Evolutionary conservation across 1,140 invertebrate species (phyloP).

Genomic region (Pinna nobilis): DNA sequence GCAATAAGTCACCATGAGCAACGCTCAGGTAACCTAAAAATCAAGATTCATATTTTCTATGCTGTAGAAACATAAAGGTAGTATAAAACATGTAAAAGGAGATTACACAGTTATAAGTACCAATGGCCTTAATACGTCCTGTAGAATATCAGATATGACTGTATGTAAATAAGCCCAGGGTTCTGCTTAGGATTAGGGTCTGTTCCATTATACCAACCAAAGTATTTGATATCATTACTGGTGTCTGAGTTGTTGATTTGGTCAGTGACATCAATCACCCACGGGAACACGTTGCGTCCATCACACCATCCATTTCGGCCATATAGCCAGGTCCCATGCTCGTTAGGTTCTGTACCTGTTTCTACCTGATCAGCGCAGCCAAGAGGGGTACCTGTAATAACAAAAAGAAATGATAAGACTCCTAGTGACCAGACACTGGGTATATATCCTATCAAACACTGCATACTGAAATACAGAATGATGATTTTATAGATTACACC

Average conservation of each 20-base stretch:
- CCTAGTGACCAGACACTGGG: too few species aligned
- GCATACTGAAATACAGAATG: too few species aligned
- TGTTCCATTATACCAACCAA: slow-evolving; percentile 49
- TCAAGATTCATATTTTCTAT: too few species aligned
- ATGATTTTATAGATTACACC: too few species aligned
- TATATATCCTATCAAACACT: too few species aligned
- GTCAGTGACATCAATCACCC: slow-evolving; percentile 50
- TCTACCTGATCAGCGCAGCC: slow-evolving; percentile 57
- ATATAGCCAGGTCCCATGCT: slow-evolving; percentile 66
- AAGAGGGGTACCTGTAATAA: slow-evolving; percentile 52
- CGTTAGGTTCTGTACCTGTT: slow-evolving; percentile 56
- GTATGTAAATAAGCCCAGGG: slow-evolving; percentile 51
- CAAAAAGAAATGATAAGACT: slow-evolving; percentile 11
- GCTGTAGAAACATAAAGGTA: too few species aligned
- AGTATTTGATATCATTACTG: slow-evolving; percentile 44
- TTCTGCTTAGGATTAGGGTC: slow-evolving; percentile 53
- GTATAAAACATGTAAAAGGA: not conserved
- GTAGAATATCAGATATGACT: slow-evolving; percentile 55
- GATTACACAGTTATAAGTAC: not conserved
- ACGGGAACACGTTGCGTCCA: slow-evolving; percentile 53
- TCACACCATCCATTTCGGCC: slow-evolving; percentile 64
- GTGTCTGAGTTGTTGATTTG: slow-evolving; percentile 1
- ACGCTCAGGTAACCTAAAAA: too few species aligned
- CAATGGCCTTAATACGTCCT: slow-evolving; percentile 11
- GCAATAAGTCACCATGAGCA: too few species aligned